Base-by-base conservation (phyloP, 2,888 invertebrate species). In the Pterobdella sp. region DNA sequence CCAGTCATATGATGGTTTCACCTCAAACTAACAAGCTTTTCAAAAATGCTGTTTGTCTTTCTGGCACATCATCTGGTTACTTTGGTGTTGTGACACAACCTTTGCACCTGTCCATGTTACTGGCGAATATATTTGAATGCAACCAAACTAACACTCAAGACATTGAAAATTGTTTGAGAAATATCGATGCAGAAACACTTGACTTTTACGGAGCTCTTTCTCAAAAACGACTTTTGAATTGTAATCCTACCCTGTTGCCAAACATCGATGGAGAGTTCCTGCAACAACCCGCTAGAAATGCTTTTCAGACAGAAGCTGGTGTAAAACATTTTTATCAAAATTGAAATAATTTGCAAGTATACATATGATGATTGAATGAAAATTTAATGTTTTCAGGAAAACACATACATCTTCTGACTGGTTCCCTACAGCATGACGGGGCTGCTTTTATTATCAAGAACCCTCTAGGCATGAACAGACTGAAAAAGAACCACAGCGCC, bases 221-320 rank as follows among this genome's bases (percentile, higher is more conserved):
- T 1, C 31, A 56, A 7, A 49, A 56, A 31, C 35, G 69, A 22
- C 37, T 26, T n/a, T 22, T 52, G 63, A 26, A 66, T n/a, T 64
- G 74, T 0, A 32, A 74, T 18, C 75, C 74, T 32, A 75, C 65
- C 64, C 72, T 75, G 22, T 34, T 74, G 32, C 77, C 77, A 32
- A 73, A 68, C 31, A 60, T 76, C 22, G 76, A 77, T 66, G 76
- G 76, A 1, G 74, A 77, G 4, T 75, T 76, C 52, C 67, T 77
- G 7, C 49, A 52, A 0, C 56, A 65, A 42, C 63, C 32, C 1
- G 74, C 76, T 10, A 49, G 37, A 18, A 37, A 73, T 34, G 42
- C 42, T 42, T 75, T 35, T 29, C 31, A 71, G 22, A 4, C 35
- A 52, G 76, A 75, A 4, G 68, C 63, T n/a, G 74, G 75, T 72